Percentiles rank a stretch among this genome's conserved stretches.
phyloP scores from a whole-genome alignment of 2,113 vertebrate species.

The Microtus richardsoni region DNA sequence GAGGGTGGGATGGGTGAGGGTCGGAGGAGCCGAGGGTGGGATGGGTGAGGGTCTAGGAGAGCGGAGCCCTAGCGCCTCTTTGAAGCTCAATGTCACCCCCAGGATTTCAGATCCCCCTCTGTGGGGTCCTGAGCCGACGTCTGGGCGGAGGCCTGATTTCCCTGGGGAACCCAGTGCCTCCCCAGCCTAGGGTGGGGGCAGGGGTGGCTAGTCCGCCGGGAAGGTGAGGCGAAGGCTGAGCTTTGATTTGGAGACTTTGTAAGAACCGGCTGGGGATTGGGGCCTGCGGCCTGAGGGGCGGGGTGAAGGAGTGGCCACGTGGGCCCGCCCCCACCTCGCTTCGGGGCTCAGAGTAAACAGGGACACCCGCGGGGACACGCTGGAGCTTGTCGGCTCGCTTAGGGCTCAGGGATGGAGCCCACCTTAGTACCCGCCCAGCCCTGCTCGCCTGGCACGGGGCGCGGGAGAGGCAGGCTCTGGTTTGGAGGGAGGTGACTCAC shows the following conservation, averaged over 20 bases:
- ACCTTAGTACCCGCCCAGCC: slow-evolving; percentile 69
- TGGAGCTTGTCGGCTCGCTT: slow-evolving; percentile 59
- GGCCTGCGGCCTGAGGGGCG: slow-evolving; percentile 48
- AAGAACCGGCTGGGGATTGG: background rate
- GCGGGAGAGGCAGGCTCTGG: slow-evolving; percentile 62
- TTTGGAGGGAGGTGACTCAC: slow-evolving; percentile 75
- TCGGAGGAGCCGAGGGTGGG: background rate
- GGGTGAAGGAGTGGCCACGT: slow-evolving; percentile 53
- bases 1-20: slow-evolving; percentile 14
- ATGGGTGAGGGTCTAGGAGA: slow-evolving; percentile 18
- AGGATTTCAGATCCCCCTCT: background rate
- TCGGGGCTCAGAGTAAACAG: slow-evolving; percentile 67
- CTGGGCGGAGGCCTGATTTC: slow-evolving; percentile 8
- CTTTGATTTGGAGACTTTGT: slow-evolving; percentile 66
- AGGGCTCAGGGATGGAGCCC: slow-evolving; percentile 70
- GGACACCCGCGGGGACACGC: slow-evolving; percentile 78
- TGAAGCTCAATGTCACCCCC: slow-evolving; percentile 29
- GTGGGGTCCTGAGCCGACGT: background rate
- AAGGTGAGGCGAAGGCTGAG: slow-evolving; percentile 55
- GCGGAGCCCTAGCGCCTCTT: background rate
- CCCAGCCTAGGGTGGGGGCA: background rate
- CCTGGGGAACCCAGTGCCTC: background rate
- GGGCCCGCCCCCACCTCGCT: slow-evolving; percentile 69
- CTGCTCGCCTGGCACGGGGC: slow-evolving; percentile 51
- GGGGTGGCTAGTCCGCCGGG: slow-evolving; percentile 15